Base-by-base conservation (phyloP, 2,797 vertebrate species). In the Limnodromus scolopaceus region DNA sequence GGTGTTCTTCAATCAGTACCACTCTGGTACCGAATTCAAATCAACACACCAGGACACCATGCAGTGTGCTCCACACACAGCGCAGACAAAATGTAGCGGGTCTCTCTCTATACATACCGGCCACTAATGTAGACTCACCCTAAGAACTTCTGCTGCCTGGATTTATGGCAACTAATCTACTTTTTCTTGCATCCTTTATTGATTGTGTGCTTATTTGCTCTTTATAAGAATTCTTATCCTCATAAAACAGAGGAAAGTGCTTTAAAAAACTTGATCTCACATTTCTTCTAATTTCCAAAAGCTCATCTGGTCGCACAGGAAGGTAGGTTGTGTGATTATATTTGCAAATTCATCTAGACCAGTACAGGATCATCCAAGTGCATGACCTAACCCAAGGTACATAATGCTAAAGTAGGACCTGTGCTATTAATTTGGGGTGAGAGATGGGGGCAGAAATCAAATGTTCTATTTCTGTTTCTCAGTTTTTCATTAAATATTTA, bases 401-500 rank as follows among this genome's bases (percentile, higher is more conserved):
- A 39, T 11, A 64, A 30, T 9, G 19, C 13, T 84, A 45, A 69
- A 70, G 32, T 30, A 69, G 28, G 39, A 75, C 15, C 8, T 49
- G 20, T 36, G 36, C 13, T 80, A n/a, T 39, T 61, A 57, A 41
- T 22, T 83, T 28, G 8, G 25, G 34, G 17, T 51, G 23, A 80
- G 36, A 3, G 9, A 22, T 55, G 30, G 8, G 14, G 27, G 19
- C 32, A 30, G 16, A 72, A 77, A 93, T n/a, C 19, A 83, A 69
- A 41, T 1, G 0, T 63, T 63, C 36, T 75, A 39, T 70, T 79
- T 87, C 34, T 79, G 16, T 87, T 32, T 87, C 23, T 51, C 38
- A 41, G 28, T 18, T 65, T 60, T 75, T 75, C 39, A 65, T 84
- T 87, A 83, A 80, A 60, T 43, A 70, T 80, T 84, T 84, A 75